Percentiles rank a stretch among this genome's conserved stretches.
Conservation (phyloP, 2,888 invertebrate species). For the Sturmia bella region DNA sequence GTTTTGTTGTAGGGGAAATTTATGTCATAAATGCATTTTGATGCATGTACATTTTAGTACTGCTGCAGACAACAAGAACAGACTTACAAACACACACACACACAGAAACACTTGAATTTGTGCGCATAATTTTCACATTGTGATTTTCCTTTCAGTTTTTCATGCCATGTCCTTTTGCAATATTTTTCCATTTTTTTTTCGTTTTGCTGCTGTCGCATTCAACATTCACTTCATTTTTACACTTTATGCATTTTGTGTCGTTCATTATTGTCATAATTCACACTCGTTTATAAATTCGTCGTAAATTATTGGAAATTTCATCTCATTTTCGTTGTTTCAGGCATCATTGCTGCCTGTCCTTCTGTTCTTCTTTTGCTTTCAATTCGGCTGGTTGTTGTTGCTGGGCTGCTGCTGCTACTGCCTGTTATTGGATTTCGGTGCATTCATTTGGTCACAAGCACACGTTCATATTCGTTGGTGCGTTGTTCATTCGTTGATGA, state of each 20-base stretch:
- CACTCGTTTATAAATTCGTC: conserved; percentile 67
- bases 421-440: conserved; percentile 35
- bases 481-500: conserved; percentile 72
- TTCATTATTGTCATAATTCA: conserved; percentile 71
- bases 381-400: conserved; percentile 18
- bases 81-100: conserved; percentile 10
- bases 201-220: conserved; percentile 30
- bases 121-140: conserved; percentile 62
- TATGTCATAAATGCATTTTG: conserved; percentile 71
- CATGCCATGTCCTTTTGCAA: conserved; percentile 44
- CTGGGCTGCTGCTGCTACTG: neutral
- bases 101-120: conserved; percentile 38
- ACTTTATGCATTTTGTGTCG: conserved; percentile 68
- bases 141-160: conserved; percentile 44
- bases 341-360: conserved; percentile 53
- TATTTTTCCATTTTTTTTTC: neutral
- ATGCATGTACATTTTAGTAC: conserved; percentile 62
- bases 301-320: conserved; percentile 70
- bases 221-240: conserved; percentile 68
- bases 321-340: conserved; percentile 67
- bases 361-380: conserved; percentile 37
- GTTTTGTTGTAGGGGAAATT: conserved; percentile 51
- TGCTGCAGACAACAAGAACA: conserved; percentile 16
- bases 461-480: neutral
- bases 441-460: conserved; percentile 30